Evolutionary conservation across 2,888 invertebrate genomes (phyloP), one percentile per base, ranked within the genome.

Genomic region (Drosophila nigricruria): DNA sequence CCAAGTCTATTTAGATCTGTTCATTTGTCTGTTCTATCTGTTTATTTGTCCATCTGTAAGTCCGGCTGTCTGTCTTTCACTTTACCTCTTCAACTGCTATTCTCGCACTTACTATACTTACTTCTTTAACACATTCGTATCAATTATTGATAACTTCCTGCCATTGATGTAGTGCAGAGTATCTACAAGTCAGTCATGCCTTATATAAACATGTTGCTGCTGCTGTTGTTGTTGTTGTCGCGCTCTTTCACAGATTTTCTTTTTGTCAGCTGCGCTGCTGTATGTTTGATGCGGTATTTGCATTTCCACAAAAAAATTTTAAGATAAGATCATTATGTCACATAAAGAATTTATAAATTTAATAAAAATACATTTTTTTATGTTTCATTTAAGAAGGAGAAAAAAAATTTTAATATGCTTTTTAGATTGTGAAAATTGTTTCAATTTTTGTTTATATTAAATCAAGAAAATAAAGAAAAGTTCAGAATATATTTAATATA

Each of bases 261-360:
- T 9, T 70, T 73, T 62, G 50, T 61, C 62, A 70, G 65, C 18
- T 82, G 53, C 70, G 45, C 56, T 73, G 56, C 61, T 70, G 23
- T 23, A 60, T 64, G 68, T 66, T 72, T 79, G 61, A 70, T 78
- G 79, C 58, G 69, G 73, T 53, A 74, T 77, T 79, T 83, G 79
- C 73, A 74, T 84, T 79, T 71, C 58, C 56, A 32, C 6, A 2
- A 30, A 30, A 30, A 49, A 68, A 75, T 52, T 52, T 60, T 64
- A 49, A 77, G 64, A 67, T 70, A 57, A 69, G 45, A 77, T 72
- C 70, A 66, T 77, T 73, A 76, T 66, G 67, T 65, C 64, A 63
- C 40, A 60, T 56, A 54, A 62, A 47, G 65, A 80, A 69, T 71
- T 80, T 77, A 67, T 66, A 73, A 70, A 68, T 61, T 61, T 52